Conservation (phyloP, 2,113 vertebrate species). For the Ageneiosus marmoratus region DNA sequence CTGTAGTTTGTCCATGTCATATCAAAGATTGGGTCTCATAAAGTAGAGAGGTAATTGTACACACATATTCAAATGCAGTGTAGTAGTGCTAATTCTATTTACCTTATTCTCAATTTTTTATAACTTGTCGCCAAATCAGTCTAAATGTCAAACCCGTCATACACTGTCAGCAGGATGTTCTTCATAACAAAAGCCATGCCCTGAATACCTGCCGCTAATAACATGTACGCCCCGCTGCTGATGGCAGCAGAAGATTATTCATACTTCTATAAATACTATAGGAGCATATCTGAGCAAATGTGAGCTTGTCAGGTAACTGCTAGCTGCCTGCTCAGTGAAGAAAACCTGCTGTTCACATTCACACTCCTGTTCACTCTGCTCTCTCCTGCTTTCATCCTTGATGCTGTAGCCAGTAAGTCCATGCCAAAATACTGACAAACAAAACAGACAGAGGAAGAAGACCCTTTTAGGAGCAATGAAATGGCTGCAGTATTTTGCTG, state of each 20-base stretch:
- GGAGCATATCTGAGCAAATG: constrained; percentile 2
- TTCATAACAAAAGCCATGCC: constrained; percentile 25
- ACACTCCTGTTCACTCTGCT: constrained; percentile 4
- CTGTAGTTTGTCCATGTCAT: neutral
- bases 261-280: constrained; percentile 23
- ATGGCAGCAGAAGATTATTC: constrained; percentile 19
- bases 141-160: constrained; percentile 12
- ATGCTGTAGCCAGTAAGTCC: constrained; percentile 1
- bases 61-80: neutral
- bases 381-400: constrained; percentile 9
- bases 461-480: neutral
- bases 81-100: constrained; percentile 1
- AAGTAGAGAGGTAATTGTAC: neutral
- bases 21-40: neutral
- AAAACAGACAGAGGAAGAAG: neutral
- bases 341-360: constrained; percentile 15
- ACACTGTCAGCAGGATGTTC: constrained; percentile 14
- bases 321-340: constrained; percentile 8
- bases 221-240: neutral
- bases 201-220: constrained; percentile 21
- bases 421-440: constrained; percentile 11
- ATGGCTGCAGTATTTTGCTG: constrained; percentile 14
- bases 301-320: neutral
- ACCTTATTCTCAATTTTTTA: neutral
- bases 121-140: neutral